Percentiles rank a stretch among this genome's conserved stretches.
Conservation (phyloP, 2,888 invertebrate genomes). For the Rhaphigaster nebulosa region DNA sequence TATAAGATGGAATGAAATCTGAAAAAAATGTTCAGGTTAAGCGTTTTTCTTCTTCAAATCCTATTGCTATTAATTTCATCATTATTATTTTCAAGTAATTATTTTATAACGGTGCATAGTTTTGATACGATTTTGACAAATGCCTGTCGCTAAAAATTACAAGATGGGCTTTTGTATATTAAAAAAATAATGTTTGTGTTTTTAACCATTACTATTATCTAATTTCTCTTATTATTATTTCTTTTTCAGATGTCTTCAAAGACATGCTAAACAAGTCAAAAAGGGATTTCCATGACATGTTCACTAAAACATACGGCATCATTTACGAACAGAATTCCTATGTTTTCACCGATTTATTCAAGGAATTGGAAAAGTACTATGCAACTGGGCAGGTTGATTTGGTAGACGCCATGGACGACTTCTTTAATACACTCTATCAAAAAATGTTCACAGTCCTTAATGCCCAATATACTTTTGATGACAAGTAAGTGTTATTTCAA, state of each 20-base stretch:
- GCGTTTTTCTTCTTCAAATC: too few relatives aligned
- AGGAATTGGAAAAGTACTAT: slow-evolving; percentile 91
- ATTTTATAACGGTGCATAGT: neutral
- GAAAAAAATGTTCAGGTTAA: too few relatives aligned
- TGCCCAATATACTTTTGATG: slow-evolving; percentile 90
- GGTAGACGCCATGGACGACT: slow-evolving; percentile 89
- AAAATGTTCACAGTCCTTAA: slow-evolving; percentile 97
- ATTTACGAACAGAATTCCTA: slow-evolving; percentile 94
- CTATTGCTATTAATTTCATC: too few relatives aligned
- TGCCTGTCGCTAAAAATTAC: too few relatives aligned
- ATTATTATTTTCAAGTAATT: too few relatives aligned
- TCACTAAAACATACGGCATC: slow-evolving; percentile 93
- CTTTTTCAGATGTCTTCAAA: slow-evolving; percentile 87
- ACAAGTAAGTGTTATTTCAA: slow-evolving; percentile 75
- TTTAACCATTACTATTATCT: neutral
- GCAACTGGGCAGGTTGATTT: slow-evolving; percentile 86
- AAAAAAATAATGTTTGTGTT: neutral
- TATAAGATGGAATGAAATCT: too few relatives aligned
- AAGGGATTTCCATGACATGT: slow-evolving; percentile 94
- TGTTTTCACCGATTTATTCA: slow-evolving; percentile 92
- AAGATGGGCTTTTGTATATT: neutral
- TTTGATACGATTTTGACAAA: too few relatives aligned
- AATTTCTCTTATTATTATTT: slow-evolving; percentile 66
- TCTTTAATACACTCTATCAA: slow-evolving; percentile 93
- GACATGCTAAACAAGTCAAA: slow-evolving; percentile 86